Conservation (phyloP, 2,888 invertebrate genomes). For the Drosophila austrosaltans region DNA sequence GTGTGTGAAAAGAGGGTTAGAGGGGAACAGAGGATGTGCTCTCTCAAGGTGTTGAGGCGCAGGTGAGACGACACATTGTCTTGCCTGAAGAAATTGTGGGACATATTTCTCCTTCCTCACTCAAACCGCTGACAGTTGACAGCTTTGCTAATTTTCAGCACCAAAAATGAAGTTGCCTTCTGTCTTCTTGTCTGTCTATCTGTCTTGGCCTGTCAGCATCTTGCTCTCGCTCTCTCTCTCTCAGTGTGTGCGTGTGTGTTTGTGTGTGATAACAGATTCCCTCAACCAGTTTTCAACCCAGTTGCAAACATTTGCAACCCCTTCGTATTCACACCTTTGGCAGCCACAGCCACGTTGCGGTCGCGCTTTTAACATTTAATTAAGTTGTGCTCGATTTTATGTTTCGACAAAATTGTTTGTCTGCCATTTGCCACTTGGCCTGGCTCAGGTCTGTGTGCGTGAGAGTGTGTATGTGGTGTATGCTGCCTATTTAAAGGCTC, state of each 20-base stretch:
- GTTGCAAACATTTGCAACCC: conserved; percentile 14
- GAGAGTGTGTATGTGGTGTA: not conserved
- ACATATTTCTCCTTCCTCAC: conserved; percentile 38
- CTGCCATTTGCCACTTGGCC: conserved; percentile 49
- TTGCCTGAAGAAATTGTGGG: conserved; percentile 64
- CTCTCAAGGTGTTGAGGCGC: conserved; percentile 71
- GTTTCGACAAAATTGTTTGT: conserved; percentile 71
- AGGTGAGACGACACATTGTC: conserved; percentile 69
- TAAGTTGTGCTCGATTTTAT: conserved; percentile 78
- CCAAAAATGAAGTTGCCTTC: conserved; percentile 65
- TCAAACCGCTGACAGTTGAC: conserved; percentile 68
- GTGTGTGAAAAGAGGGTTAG: not conserved
- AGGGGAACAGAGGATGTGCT: conserved; percentile 9
- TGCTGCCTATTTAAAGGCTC: conserved; percentile 44
- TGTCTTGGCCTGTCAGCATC: conserved; percentile 59
- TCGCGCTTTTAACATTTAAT: conserved; percentile 75
- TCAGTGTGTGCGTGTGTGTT: not conserved
- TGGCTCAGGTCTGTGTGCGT: not conserved
- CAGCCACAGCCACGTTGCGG: conserved; percentile 62
- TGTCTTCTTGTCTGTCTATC: conserved; percentile 18
- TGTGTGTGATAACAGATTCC: conserved; percentile 3
- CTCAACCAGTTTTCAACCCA: not conserved
- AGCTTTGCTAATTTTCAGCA: conserved; percentile 77
- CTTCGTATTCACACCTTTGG: conserved; percentile 41
- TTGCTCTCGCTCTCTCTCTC: conserved; percentile 18